A percentile compares a stretch with the other conserved stretches of the same genome.
Evolutionary conservation across 2,888 invertebrate species (phyloP).

Genomic region (Dryococelus australis): DNA sequence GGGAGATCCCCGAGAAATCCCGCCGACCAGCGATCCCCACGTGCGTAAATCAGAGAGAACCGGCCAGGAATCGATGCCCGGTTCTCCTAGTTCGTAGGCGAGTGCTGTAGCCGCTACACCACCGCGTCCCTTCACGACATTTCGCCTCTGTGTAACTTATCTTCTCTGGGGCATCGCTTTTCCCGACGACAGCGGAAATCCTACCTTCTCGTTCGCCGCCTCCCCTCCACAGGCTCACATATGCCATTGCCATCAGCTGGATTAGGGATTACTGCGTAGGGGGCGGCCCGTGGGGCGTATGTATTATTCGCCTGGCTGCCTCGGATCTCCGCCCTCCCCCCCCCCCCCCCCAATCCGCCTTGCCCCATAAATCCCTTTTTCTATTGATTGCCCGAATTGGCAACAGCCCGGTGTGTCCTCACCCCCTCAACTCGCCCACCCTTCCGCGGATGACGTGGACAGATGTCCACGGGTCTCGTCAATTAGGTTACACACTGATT

Average conservation of each 20-base stretch:
- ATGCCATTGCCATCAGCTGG: neutral
- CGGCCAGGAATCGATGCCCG: too few relatives aligned
- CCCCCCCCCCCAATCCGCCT: neutral
- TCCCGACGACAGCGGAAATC: neutral
- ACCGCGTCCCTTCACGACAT: neutral
- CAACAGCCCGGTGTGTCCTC: neutral
- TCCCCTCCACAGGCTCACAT: neutral
- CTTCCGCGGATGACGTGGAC: neutral
- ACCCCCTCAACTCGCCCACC: neutral
- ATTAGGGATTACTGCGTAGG: neutral
- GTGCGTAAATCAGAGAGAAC: too few relatives aligned
- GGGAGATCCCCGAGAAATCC: too few relatives aligned
- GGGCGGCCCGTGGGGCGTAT: neutral
- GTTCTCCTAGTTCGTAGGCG: too few relatives aligned
- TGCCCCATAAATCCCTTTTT: neutral
- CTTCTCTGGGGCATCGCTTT: neutral
- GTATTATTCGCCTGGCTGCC: constrained; percentile 11
- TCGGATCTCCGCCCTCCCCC: neutral
- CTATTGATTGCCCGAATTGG: neutral
- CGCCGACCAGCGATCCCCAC: too few relatives aligned
- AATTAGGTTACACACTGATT: too few relatives aligned
- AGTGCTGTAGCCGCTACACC: too few relatives aligned
- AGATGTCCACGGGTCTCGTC: neutral
- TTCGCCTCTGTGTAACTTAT: neutral
- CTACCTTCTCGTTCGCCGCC: neutral